phyloP scores from a whole-genome alignment of 2,888 invertebrate genomes.

The Girardia tigrina region DNA sequence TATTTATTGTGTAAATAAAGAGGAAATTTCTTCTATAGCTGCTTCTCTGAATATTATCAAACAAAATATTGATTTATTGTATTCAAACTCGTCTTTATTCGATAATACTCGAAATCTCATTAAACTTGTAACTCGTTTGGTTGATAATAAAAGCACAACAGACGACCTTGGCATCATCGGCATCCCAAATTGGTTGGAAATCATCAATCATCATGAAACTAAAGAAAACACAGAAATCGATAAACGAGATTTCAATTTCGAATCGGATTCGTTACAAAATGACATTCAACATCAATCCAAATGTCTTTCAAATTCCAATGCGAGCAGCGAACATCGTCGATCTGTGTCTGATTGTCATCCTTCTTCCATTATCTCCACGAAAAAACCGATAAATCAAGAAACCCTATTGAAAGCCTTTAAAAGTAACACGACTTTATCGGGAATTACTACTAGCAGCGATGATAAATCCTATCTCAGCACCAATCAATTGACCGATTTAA shows the following conservation, averaged over 20 bases:
- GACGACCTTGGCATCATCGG: constrained; percentile 5
- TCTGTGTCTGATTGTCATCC: constrained; percentile 11
- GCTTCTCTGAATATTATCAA: not conserved
- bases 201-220: not conserved
- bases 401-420: constrained; percentile 20
- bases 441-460: not conserved
- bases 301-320: constrained; percentile 8
- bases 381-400: not conserved
- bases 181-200: not conserved
- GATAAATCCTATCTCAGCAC: constrained; percentile 23
- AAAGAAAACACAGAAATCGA: not conserved
- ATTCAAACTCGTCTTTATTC: not conserved
- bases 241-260: not conserved
- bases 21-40: not conserved
- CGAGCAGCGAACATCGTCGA: not conserved
- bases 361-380: not conserved
- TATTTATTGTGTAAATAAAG: constrained; percentile 5
- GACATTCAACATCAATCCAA: not conserved
- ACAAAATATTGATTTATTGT: not conserved
- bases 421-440: not conserved
- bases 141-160: not conserved
- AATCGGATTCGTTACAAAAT: not conserved
- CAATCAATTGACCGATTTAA: not conserved
- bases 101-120: constrained; percentile 18
- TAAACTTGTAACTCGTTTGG: not conserved